These are phyloP conservation scores for Pangasius krempfi DNA, from an alignment of 2,797 vertebrate genomes.

Conservation along the genomic window DNA sequence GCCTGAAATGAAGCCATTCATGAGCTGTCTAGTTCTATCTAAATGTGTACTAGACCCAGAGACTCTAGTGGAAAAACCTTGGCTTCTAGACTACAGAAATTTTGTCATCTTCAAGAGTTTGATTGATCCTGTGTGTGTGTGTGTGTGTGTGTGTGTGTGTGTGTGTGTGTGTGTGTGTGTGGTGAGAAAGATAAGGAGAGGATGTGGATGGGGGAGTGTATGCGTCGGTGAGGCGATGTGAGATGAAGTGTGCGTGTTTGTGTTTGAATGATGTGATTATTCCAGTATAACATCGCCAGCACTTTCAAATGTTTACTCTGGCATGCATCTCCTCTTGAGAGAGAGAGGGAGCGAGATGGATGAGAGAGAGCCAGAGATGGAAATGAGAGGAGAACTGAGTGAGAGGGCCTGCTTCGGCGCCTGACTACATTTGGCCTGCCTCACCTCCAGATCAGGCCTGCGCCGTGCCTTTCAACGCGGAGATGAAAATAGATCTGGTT, in stretches of 20 bases:
- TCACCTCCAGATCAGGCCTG: conserved; percentile 8
- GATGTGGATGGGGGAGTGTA: neutral
- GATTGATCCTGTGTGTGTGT: neutral
- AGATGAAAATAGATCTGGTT: conserved; percentile 36
- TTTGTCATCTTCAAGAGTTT: conserved; percentile 29
- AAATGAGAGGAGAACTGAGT: conserved; percentile 22
- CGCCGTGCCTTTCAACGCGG: neutral
- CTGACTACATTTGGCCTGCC: conserved; percentile 35
- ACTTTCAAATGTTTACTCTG: conserved; percentile 59
- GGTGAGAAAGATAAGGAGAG: neutral
- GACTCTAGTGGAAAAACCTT: conserved; percentile 61
- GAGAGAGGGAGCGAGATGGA: conserved; percentile 47
- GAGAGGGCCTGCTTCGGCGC: conserved; percentile 18
- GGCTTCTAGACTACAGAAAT: conserved; percentile 39
- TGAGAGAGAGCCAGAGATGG: conserved; percentile 40
- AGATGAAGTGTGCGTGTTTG: conserved; percentile 31
- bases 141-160: neutral
- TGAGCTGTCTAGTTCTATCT: neutral
- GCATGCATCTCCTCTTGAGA: conserved; percentile 65
- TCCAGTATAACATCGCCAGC: conserved; percentile 40
- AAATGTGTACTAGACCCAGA: conserved; percentile 57
- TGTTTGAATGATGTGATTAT: conserved; percentile 48
- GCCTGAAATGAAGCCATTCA: neutral
- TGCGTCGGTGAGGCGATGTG: neutral
- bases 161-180: neutral